Evolutionary conservation across 2,113 vertebrate species (phyloP).

Genomic region (Hymenochirus boettgeri): DNA sequence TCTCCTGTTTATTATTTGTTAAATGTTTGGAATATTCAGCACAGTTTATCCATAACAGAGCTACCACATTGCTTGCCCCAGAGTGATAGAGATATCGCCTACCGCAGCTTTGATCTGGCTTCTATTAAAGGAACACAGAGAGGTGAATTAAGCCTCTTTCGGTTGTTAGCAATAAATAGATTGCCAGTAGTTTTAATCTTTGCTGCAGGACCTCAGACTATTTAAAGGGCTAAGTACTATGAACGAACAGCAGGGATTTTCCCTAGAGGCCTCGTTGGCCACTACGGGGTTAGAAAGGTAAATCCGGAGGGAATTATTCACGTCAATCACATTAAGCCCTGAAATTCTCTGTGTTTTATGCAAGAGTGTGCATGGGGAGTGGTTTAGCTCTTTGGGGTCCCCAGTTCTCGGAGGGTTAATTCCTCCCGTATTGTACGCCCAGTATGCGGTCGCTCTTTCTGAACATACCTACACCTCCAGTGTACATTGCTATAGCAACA

Average conservation of each 20-base stretch:
- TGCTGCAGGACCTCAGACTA: background rate
- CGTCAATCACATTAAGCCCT: background rate
- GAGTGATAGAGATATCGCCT: constrained; percentile 5
- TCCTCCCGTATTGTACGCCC: no score
- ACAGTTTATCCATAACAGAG: no score
- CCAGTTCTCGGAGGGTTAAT: background rate
- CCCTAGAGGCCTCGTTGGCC: no score
- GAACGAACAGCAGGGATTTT: background rate
- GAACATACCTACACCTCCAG: background rate
- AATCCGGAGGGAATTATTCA: background rate
- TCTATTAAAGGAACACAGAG: constrained; percentile 17
- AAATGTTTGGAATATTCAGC: no score
- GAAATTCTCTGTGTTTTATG: background rate
- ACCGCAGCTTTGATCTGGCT: background rate
- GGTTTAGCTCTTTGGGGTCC: background rate
- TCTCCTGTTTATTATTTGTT: no score
- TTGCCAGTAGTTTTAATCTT: background rate
- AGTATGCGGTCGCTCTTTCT: background rate
- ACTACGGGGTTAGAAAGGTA: no score
- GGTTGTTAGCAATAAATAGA: constrained; percentile 21
- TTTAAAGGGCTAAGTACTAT: background rate
- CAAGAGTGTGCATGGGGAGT: no score
- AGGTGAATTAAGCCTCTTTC: constrained; percentile 22
- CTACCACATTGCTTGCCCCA: background rate
- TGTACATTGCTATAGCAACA: constrained; percentile 31